Evolutionary conservation across 2,888 invertebrate species (phyloP).

Genomic region (Drosophila kokeensis): DNA sequence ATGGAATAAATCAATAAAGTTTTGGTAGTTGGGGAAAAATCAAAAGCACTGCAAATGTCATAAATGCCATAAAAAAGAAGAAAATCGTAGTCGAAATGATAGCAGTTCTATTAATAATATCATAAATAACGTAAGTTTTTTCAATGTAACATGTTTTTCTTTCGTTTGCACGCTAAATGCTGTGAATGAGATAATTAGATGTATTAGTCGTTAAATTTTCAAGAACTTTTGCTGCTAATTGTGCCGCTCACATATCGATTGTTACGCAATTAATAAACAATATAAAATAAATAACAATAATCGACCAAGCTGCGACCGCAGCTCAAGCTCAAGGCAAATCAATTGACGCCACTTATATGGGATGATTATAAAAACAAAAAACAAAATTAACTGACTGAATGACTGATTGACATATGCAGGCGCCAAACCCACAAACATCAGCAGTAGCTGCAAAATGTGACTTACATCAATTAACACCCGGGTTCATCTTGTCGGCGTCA

Average conservation of each 20-base stretch:
- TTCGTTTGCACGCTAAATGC: conserved; percentile 5
- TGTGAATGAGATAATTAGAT: conserved; percentile 29
- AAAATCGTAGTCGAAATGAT: conserved; percentile 2
- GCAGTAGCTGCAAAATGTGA: conserved; percentile 26
- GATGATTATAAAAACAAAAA: conserved; percentile 3
- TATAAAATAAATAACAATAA: conserved; percentile 21
- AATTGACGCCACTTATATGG: conserved; percentile 21
- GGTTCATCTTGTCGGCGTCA: conserved; percentile 26
- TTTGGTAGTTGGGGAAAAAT: conserved; percentile 24
- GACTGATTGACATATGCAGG: conserved; percentile 45
- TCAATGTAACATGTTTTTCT: conserved; percentile 3
- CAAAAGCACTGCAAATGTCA: conserved; percentile 52
- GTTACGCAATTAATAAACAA: conserved; percentile 2
- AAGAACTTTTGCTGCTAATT: conserved; percentile 6
- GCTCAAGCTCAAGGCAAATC: conserved; percentile 50
- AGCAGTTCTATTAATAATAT: conserved; percentile 26
- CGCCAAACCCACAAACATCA: conserved; percentile 20
- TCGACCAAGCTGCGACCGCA: conserved; percentile 9
- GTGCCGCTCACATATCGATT: background rate
- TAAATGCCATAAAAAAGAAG: conserved; percentile 45
- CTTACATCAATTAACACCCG: conserved; percentile 39
- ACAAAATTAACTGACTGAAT: conserved; percentile 26
- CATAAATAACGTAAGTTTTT: conserved; percentile 41
- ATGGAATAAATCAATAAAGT: conserved; percentile 50
- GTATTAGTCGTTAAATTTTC: conserved; percentile 9